Evolutionary conservation across 2,113 vertebrate species (phyloP), one percentile per base, ranked within the genome.

Genomic region (Tiliqua scincoides): DNA sequence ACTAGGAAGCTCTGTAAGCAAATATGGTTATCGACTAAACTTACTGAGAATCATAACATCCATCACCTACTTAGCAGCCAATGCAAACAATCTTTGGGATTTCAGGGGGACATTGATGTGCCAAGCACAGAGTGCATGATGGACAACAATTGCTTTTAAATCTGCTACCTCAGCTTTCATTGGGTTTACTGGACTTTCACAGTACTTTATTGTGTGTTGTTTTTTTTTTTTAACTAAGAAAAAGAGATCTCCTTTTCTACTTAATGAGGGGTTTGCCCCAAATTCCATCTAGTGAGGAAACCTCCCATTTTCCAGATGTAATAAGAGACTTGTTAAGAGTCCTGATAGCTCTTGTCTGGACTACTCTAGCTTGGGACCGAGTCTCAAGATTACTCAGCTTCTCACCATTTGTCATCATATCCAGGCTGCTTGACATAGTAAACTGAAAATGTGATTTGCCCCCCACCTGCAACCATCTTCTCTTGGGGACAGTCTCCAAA

Each of bases 301-400:
- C 68, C 43, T 84, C 25, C 70, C 15, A 35, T 88, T 93, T 85
- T 88, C 63, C n/a, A 85, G 68, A 87, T 67, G 67, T 88, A 89
- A 91, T 85, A 57, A 82, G 79, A 27, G 70, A 85, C 52, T 65
- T 57, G 73, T 23, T 83, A 84, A 89, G 87, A 85, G 90, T 52
- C 82, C 11, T 35, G 1, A 65, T 3, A 9, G 70, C 71, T 67
- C 32, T 57, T 74, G 82, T 86, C 65, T 87, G 62, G 10, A 57
- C 10, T 0, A 2, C 83, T 87, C 43, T 48, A 4, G 67, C 30
- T 83, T 61, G 59, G 63, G 21, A 85, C 62, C 77, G 82, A 18
- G 59, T 2, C 43, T 78, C 27, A 14, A n/a, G 43, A 37, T 85
- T 80, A 43, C 4, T 32, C 52, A 40, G 83, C 68, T 6, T 88